phyloP scores from a whole-genome alignment of 2,113 vertebrate genomes.

The Paracanthobrama guichenoti region DNA sequence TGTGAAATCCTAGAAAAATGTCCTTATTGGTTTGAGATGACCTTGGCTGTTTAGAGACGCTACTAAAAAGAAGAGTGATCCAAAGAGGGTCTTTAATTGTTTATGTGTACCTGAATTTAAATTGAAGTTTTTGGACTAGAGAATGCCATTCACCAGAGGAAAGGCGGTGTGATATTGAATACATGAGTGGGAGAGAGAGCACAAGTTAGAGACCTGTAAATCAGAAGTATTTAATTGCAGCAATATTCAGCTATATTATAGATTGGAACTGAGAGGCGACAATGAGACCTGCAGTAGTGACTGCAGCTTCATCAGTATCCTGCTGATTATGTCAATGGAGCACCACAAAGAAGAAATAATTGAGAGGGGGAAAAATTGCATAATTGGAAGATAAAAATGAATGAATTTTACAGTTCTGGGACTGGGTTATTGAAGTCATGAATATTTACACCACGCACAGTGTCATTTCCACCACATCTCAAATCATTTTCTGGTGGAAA shows the following conservation, averaged over 20 bases:
- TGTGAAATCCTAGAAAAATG: background rate
- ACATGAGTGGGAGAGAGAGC: background rate
- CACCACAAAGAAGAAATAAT: constrained; percentile 3
- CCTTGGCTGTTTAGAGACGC: background rate
- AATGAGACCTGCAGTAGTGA: background rate
- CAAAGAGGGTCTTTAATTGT: background rate
- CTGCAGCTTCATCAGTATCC: constrained; percentile 28
- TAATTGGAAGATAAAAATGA: background rate
- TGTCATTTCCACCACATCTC: constrained; percentile 4
- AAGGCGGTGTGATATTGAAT: background rate
- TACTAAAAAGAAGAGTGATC: background rate
- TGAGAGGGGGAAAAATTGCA: background rate
- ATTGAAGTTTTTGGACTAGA: background rate
- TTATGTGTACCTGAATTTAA: background rate
- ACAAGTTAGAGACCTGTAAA: background rate
- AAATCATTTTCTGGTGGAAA: background rate
- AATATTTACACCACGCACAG: background rate
- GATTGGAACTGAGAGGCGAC: background rate
- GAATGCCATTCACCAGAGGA: constrained; percentile 6
- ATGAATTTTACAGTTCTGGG: background rate
- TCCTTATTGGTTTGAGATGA: background rate
- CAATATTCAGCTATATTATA: constrained; percentile 6
- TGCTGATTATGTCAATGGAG: constrained; percentile 19
- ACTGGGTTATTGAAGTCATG: background rate
- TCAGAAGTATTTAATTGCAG: constrained; percentile 11